Conservation (phyloP, 2,888 invertebrate genomes). For the Ctena decussata region DNA sequence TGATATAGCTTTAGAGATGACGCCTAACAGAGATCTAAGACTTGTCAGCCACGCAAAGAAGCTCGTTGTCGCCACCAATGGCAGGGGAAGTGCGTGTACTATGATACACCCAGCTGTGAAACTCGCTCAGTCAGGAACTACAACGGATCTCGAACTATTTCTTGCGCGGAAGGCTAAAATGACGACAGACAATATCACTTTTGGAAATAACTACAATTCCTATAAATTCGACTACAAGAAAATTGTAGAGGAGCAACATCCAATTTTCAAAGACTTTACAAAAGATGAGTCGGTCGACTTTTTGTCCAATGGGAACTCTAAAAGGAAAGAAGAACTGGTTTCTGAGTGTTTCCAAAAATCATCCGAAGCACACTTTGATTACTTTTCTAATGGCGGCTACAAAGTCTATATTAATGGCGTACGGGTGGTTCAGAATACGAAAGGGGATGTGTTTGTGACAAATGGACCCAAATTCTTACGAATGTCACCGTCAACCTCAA, state of each 20-base stretch:
- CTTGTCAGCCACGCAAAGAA: slow-evolving; percentile 86
- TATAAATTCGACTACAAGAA: slow-evolving; percentile 79
- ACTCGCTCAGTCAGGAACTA: slow-evolving; percentile 86
- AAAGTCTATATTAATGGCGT: slow-evolving; percentile 85
- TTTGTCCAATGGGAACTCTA: slow-evolving; percentile 81
- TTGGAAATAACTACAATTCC: slow-evolving; percentile 79
- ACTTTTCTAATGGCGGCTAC: slow-evolving; percentile 78
- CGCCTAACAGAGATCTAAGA: slow-evolving; percentile 86
- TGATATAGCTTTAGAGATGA: slow-evolving; percentile 87
- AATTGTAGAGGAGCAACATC: slow-evolving; percentile 70
- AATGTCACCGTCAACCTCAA: slow-evolving; percentile 82
- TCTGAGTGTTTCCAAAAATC: slow-evolving; percentile 83
- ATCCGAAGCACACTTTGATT: slow-evolving; percentile 83
- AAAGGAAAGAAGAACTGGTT: slow-evolving; percentile 83
- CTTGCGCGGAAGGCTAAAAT: slow-evolving; percentile 77
- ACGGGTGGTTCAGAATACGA: slow-evolving; percentile 84
- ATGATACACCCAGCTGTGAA: slow-evolving; percentile 86
- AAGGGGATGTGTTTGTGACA: slow-evolving; percentile 86
- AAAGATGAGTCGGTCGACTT: slow-evolving; percentile 84
- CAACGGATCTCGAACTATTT: slow-evolving; percentile 84
- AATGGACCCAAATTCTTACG: slow-evolving; percentile 86
- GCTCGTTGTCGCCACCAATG: slow-evolving; percentile 85
- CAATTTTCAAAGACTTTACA: slow-evolving; percentile 82
- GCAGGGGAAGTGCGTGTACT: slow-evolving; percentile 83
- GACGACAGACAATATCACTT: slow-evolving; percentile 76